These are phyloP conservation scores for Nycticebus coucang DNA, from an alignment of 2,113 vertebrate species.

Conservation along the genomic window DNA sequence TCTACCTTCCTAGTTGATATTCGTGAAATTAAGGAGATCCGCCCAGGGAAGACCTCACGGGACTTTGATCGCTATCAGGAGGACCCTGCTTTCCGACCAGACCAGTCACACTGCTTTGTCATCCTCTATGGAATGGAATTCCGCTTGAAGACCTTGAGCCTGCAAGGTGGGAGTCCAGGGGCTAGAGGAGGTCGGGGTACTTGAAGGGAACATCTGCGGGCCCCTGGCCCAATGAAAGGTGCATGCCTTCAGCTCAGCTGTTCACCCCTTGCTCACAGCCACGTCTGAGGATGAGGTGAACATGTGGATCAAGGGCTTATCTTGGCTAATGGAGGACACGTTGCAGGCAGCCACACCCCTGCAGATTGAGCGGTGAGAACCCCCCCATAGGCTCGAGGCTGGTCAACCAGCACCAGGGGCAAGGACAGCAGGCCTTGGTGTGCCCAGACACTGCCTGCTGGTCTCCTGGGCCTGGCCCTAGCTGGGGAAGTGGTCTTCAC, in stretches of 20 bases:
- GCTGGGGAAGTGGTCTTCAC: neutral
- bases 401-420: neutral
- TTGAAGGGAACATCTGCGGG: neutral
- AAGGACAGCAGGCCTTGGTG: neutral
- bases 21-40: constrained; percentile 98
- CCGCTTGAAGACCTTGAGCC: constrained; percentile 96
- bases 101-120: constrained; percentile 95
- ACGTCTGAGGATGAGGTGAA: constrained; percentile 97
- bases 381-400: neutral
- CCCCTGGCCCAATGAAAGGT: neutral
- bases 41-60: constrained; percentile 93
- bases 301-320: constrained; percentile 99
- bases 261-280: constrained; percentile 83
- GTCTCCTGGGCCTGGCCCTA: neutral
- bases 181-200: neutral
- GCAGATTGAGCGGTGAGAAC: constrained; percentile 94
- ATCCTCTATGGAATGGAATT: constrained; percentile 97
- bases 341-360: constrained; percentile 94
- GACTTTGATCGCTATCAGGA: constrained; percentile 98
- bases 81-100: constrained; percentile 90
- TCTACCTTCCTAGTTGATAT: constrained; percentile 92
- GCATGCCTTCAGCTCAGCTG: neutral
- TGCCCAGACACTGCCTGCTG: neutral
- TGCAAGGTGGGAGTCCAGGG: constrained; percentile 89
- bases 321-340: constrained; percentile 94